phyloP scores from a whole-genome alignment of 1,140 invertebrate genomes.

The Meloidogyne chitwoodi region DNA sequence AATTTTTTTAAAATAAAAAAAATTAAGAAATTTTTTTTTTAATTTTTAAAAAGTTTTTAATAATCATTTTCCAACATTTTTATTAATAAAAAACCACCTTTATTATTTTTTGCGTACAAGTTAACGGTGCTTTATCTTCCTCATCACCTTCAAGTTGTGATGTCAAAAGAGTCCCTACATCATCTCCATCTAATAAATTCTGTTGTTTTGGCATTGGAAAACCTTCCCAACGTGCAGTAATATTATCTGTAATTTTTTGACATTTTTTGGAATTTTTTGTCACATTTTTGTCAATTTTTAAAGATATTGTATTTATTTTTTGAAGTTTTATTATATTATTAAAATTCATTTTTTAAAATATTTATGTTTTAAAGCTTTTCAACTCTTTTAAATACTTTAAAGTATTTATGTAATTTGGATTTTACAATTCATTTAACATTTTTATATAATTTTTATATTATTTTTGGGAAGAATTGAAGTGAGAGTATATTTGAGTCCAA shows the following conservation, averaged over 20 bases:
- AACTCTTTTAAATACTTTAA: not conserved
- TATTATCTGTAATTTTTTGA: constrained; percentile 45
- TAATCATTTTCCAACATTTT: no score
- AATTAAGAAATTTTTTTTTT: no score
- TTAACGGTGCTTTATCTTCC: constrained; percentile 39
- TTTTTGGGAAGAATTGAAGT: not conserved
- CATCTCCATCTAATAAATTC: constrained; percentile 44
- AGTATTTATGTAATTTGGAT: no score
- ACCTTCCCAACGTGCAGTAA: constrained; percentile 58
- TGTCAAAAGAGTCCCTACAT: constrained; percentile 54
- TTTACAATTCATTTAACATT: not conserved
- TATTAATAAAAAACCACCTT: constrained; percentile 38
- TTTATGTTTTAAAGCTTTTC: not conserved
- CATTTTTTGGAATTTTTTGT: not conserved
- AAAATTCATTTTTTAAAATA: not conserved
- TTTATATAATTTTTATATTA: not conserved
- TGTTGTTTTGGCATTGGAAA: constrained; percentile 50
- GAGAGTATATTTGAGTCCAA: not conserved
- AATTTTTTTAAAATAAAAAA: no score
- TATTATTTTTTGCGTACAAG: constrained; percentile 50
- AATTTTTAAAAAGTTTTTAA: no score
- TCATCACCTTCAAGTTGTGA: constrained; percentile 56
- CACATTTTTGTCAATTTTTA: not conserved
- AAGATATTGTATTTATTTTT: not conserved
- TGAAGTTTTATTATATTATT: not conserved